A percentile compares a stretch with the other conserved stretches of the same genome.
Evolutionary conservation across 37 sponge, comb jelly and placozoan genomes (phyloP).

Genomic region (Beroe forskalii): DNA sequence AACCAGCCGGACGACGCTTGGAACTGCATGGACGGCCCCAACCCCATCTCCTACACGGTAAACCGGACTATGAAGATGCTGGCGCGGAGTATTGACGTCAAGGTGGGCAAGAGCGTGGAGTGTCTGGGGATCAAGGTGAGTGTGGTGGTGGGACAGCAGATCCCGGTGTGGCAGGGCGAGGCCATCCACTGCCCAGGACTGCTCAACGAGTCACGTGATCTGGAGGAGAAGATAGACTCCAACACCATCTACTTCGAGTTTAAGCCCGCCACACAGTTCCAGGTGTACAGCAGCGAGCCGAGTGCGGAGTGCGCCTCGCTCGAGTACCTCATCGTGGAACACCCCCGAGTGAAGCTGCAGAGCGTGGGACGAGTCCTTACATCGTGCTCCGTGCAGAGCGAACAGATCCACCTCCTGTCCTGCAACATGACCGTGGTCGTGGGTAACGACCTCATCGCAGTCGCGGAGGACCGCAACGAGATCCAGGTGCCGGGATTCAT

Average conservation of each 20-base stretch:
- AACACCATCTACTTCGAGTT: neutral
- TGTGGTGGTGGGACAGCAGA: neutral
- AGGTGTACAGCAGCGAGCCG: neutral
- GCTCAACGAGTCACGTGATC: neutral
- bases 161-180: constrained; percentile 21
- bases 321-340: neutral
- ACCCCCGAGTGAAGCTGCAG: neutral
- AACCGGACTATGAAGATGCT: neutral
- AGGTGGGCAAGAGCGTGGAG: constrained; percentile 34
- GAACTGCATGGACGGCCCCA: neutral
- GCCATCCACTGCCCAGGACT: neutral
- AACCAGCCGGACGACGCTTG: neutral
- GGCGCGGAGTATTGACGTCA: constrained; percentile 4
- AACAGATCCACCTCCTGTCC: neutral
- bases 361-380: neutral
- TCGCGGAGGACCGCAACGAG: neutral
- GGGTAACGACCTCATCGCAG: neutral
- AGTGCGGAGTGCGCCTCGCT: neutral
- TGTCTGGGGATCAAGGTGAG: constrained; percentile 31
- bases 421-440: constrained; percentile 36
- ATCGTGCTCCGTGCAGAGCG: neutral
- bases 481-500: neutral
- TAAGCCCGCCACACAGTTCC: neutral
- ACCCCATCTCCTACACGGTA: constrained; percentile 19
- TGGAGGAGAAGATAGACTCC: neutral